phyloP scores from a whole-genome alignment of 2,888 invertebrate genomes.

The Orchesellides sinensis region DNA sequence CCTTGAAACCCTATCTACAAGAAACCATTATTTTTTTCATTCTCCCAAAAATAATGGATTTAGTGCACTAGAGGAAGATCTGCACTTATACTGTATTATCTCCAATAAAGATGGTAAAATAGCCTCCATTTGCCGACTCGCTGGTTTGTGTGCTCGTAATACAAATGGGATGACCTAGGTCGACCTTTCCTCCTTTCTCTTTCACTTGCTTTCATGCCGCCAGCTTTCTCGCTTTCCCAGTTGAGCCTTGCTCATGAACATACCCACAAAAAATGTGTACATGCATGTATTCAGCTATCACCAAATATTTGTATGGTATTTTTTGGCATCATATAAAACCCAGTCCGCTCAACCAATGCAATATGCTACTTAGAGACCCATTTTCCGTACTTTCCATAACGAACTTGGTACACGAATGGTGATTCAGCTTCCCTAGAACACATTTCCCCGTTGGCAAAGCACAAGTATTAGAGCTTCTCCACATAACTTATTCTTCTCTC shows the following conservation, averaged over 20 bases:
- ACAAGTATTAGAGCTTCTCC: neutral
- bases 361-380: constrained; percentile 47
- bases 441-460: constrained; percentile 28
- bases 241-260: neutral
- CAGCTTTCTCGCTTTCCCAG: constrained; percentile 40
- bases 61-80: constrained; percentile 15
- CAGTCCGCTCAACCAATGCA: neutral
- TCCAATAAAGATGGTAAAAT: constrained; percentile 69
- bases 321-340: constrained; percentile 23
- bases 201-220: constrained; percentile 57
- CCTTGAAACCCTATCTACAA: neutral
- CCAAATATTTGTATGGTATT: constrained; percentile 66
- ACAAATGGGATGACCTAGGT: constrained; percentile 72
- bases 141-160: constrained; percentile 72
- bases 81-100: constrained; percentile 59
- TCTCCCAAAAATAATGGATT: constrained; percentile 49
- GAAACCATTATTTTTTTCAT: constrained; percentile 16
- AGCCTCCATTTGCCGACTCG: constrained; percentile 71
- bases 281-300: constrained; percentile 37
- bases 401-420: too few relatives aligned
- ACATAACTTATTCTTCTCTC: constrained; percentile 6
- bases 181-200: constrained; percentile 70
- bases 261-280: too few relatives aligned
- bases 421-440: constrained; percentile 10
- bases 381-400: too few relatives aligned